Percentiles rank a stretch among this genome's conserved stretches.
These are phyloP conservation scores for Fabriciana adippe DNA, from an alignment of 2,888 invertebrate species.

Conservation along the genomic window DNA sequence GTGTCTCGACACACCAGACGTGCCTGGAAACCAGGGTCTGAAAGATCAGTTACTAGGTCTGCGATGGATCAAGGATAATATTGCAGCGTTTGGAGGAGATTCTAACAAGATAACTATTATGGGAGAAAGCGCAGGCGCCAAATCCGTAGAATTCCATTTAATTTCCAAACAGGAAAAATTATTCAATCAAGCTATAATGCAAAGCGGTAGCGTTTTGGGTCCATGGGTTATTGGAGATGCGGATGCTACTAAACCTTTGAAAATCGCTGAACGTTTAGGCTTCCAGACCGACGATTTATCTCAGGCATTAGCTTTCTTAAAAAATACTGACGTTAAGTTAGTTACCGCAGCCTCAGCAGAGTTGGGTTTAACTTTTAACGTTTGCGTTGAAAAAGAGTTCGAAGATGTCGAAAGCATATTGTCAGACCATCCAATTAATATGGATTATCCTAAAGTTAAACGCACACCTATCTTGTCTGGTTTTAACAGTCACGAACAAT, in stretches of 20 bases:
- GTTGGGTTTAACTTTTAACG: slow-evolving; percentile 31
- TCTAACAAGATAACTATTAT: slow-evolving; percentile 52
- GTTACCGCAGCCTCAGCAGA: slow-evolving; percentile 40
- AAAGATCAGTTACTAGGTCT: slow-evolving; percentile 50
- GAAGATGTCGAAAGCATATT: slow-evolving; percentile 45
- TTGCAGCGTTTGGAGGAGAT: slow-evolving; percentile 54
- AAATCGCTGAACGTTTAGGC: slow-evolving; percentile 48
- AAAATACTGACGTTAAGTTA: slow-evolving; percentile 28
- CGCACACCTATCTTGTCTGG: slow-evolving; percentile 57
- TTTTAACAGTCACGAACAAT: slow-evolving; percentile 53
- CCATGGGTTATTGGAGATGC: slow-evolving; percentile 40
- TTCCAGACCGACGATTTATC: slow-evolving; percentile 43
- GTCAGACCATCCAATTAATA: slow-evolving; percentile 48
- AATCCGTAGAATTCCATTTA: slow-evolving; percentile 46
- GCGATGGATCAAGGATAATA: slow-evolving; percentile 51
- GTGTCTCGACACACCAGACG: slow-evolving; percentile 45
- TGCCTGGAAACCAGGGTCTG: slow-evolving; percentile 54
- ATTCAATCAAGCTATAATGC: slow-evolving; percentile 47
- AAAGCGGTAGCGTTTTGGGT: slow-evolving; percentile 47
- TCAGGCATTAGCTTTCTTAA: slow-evolving; percentile 46
- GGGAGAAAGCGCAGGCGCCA: slow-evolving; percentile 51
- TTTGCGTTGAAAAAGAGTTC: slow-evolving; percentile 42
- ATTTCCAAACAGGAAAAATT: slow-evolving; percentile 44
- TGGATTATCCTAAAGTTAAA: slow-evolving; percentile 48
- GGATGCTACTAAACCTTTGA: slow-evolving; percentile 40